These are phyloP conservation scores for Mus spicilegus DNA, from an alignment of 2,113 vertebrate genomes.

Conservation along the genomic window DNA sequence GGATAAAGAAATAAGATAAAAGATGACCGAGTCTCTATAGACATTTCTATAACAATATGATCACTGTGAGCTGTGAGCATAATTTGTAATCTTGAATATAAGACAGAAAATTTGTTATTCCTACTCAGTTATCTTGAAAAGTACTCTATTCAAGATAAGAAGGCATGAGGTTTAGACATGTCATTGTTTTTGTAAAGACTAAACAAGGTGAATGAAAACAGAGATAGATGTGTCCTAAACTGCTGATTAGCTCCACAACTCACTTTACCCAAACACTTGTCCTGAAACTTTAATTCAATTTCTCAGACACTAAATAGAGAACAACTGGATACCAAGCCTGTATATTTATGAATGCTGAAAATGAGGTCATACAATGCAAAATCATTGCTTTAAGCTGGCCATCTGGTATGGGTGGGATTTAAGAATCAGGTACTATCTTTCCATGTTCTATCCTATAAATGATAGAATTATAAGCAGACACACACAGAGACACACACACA, in stretches of 20 bases:
- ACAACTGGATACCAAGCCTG: not conserved
- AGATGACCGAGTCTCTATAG: no score
- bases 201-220: not conserved
- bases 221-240: not conserved
- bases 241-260: not conserved
- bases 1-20: not conserved
- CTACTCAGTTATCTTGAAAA: not conserved
- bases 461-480: not conserved
- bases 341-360: not conserved
- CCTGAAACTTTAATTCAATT: not conserved
- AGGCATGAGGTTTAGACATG: not conserved
- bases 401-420: fast-evolving
- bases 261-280: not conserved
- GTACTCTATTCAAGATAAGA: not conserved
- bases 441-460: not conserved
- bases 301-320: not conserved
- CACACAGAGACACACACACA: not conserved
- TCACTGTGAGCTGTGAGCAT: not conserved
- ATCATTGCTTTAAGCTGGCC: not conserved
- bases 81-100: not conserved
- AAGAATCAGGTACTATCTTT: not conserved
- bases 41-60: not conserved
- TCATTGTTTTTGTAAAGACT: not conserved
- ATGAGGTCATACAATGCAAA: not conserved
- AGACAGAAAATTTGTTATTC: not conserved